phyloP scores from a whole-genome alignment of 2,888 invertebrate genomes.

The Xestoiulus laeticollis region DNA sequence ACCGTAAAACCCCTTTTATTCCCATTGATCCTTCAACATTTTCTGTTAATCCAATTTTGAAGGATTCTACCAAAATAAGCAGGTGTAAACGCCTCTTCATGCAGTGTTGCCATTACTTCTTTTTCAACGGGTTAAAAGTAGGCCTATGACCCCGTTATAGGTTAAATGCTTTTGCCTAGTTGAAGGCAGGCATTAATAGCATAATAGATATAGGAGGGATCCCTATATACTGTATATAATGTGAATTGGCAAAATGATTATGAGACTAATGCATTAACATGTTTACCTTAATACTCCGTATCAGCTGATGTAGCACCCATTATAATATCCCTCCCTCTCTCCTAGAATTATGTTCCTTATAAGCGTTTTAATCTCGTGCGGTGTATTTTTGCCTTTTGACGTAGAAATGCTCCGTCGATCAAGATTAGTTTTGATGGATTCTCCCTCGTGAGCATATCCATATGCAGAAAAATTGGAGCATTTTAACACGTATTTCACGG shows the following conservation, averaged over 20 bases:
- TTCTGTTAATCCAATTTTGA: background rate
- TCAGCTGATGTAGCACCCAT: background rate
- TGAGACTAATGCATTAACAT: constrained; percentile 34
- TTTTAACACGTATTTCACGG: background rate
- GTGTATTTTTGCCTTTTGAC: background rate
- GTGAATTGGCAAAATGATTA: background rate
- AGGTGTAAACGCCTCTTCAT: background rate
- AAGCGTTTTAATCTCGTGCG: background rate
- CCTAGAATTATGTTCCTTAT: constrained; percentile 10
- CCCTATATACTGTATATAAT: too few relatives aligned
- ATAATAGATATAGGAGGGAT: background rate
- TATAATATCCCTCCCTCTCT: background rate
- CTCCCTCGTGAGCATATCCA: background rate
- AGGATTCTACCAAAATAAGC: background rate
- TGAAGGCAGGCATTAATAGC: too few relatives aligned
- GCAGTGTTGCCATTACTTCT: background rate
- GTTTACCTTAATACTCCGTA: background rate
- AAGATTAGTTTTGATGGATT: constrained; percentile 37
- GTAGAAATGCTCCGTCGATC: constrained; percentile 20
- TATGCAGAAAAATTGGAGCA: background rate
- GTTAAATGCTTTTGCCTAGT: background rate
- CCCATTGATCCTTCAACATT: background rate
- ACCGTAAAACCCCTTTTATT: constrained; percentile 5
- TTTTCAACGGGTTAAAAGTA: background rate
- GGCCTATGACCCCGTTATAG: background rate